Conservation (phyloP, 2,888 invertebrate species). For the Eupeodes luniger region DNA sequence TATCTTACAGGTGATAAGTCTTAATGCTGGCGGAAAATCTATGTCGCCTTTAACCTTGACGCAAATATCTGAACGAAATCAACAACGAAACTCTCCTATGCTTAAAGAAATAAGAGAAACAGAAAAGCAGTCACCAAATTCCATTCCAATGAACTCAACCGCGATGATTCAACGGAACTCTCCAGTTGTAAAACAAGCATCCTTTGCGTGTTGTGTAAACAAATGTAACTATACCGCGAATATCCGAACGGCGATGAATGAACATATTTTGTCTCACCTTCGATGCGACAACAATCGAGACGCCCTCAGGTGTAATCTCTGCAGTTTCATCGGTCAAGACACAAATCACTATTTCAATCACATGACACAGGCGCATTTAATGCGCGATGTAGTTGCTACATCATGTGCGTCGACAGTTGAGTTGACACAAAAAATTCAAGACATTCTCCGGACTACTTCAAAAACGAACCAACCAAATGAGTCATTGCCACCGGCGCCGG, state of each 20-base stretch:
- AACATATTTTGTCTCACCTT: slow-evolving; percentile 80
- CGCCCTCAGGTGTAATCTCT: slow-evolving; percentile 80
- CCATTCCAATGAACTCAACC: neutral
- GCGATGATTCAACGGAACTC: slow-evolving; percentile 6
- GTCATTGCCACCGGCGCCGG: neutral
- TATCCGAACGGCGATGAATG: slow-evolving; percentile 77
- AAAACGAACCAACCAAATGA: slow-evolving; percentile 13
- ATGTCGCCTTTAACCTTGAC: slow-evolving; percentile 9
- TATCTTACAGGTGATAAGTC: slow-evolving; percentile 53
- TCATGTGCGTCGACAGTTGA: slow-evolving; percentile 65
- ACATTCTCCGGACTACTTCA: slow-evolving; percentile 72
- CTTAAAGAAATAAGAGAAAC: neutral
- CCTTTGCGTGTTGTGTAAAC: slow-evolving; percentile 40
- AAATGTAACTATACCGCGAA: slow-evolving; percentile 35
- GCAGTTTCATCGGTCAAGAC: slow-evolving; percentile 77
- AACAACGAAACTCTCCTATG: slow-evolving; percentile 1
- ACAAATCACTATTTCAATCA: slow-evolving; percentile 79
- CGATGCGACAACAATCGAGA: slow-evolving; percentile 74
- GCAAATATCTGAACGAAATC: neutral
- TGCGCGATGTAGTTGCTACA: neutral
- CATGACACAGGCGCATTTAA: slow-evolving; percentile 38
- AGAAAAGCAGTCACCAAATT: neutral
- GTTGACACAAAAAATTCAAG: slow-evolving; percentile 78
- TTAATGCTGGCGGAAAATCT: slow-evolving; percentile 53
- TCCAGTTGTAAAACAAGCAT: neutral